phyloP scores from a whole-genome alignment of 2,888 invertebrate species.

The Spilosoma lubricipeda region DNA sequence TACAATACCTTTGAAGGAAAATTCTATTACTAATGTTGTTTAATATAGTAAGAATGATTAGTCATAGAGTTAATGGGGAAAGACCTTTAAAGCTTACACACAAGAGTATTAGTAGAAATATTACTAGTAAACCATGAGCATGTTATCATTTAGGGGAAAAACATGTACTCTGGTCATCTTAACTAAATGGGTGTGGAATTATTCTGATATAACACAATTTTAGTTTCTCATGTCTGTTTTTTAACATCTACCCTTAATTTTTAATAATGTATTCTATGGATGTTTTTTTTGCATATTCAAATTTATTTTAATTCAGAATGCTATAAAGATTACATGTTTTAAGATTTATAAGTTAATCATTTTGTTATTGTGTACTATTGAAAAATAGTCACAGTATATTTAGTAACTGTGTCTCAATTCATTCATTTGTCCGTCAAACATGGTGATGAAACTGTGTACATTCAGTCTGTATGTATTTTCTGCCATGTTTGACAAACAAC shows the following conservation, averaged over 20 bases:
- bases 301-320: background rate
- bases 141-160: background rate
- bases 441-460: background rate
- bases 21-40: background rate
- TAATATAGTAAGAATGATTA: slow-evolving; percentile 9
- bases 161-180: background rate
- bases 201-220: background rate
- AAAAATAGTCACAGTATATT: background rate
- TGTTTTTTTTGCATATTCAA: no score
- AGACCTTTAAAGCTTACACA: background rate
- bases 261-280: background rate
- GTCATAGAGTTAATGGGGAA: background rate
- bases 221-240: background rate
- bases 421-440: background rate
- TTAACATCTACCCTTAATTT: background rate
- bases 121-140: background rate
- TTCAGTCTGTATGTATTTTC: background rate
- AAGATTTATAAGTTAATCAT: background rate
- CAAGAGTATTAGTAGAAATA: background rate
- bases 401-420: background rate
- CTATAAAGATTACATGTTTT: background rate
- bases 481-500: background rate
- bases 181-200: background rate
- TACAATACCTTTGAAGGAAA: background rate
- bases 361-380: background rate